Evolutionary conservation across 53 echinoderm and acorn worm genomes (phyloP).

Genomic region (Arbacia lixula): DNA sequence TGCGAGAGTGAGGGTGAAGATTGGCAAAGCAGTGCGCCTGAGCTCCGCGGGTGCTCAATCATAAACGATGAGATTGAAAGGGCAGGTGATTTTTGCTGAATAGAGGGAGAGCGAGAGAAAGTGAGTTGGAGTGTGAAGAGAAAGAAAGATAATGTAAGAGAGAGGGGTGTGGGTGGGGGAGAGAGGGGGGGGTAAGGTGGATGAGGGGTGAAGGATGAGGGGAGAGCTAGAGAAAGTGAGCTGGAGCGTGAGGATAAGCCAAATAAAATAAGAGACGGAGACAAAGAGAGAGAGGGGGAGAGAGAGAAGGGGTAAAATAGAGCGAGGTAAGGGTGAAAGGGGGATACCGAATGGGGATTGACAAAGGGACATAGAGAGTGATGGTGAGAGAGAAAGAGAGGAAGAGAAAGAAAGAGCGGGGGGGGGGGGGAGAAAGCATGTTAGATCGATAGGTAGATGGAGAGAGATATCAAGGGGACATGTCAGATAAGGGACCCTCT

Average conservation of each 20-base stretch:
- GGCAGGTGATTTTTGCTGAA: no score
- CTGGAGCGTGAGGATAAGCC: neutral
- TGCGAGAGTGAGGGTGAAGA: no score
- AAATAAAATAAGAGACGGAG: neutral
- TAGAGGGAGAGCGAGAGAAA: neutral
- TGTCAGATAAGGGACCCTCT: no score
- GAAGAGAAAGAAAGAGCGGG: neutral
- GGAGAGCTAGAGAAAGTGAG: neutral
- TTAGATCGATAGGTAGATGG: no score
- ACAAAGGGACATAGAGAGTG: neutral
- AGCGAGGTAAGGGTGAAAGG: neutral
- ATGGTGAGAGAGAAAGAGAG: neutral
- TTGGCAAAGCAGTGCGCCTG: no score
- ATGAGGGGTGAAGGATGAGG: neutral
- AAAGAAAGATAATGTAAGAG: neutral
- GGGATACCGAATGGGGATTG: neutral
- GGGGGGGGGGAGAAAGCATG: neutral
- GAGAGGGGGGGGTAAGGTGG: no score
- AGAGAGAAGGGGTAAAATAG: neutral
- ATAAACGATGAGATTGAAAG: no score
- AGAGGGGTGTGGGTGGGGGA: neutral
- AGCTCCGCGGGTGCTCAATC: no score
- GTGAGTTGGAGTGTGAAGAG: neutral
- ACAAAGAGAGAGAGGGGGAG: neutral
- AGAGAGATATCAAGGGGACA: no score